phyloP scores from a whole-genome alignment of 53 echinoderm and acorn worm species.

The Temnopleurus reevesii region DNA sequence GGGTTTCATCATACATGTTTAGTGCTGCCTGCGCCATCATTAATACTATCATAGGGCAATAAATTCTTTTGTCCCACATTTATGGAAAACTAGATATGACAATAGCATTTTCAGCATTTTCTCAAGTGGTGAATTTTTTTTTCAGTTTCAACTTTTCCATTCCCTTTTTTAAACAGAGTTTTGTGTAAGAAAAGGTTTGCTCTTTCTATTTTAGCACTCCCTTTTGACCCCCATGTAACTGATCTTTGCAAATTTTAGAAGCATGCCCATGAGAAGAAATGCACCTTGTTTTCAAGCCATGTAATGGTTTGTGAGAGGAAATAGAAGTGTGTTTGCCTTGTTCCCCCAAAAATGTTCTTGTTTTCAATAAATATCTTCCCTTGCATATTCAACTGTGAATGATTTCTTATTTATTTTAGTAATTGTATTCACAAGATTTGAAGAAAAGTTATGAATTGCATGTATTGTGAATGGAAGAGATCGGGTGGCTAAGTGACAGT shows the following conservation, averaged over 20 bases:
- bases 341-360: not conserved
- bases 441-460: too few species aligned
- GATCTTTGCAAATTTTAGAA: not conserved
- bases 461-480: too few species aligned
- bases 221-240: slow-evolving; percentile 35
- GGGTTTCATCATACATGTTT: not conserved
- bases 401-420: too few species aligned
- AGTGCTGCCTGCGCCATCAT: slow-evolving; percentile 40
- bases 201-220: not conserved
- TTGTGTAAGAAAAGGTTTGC: not conserved
- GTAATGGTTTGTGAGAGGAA: not conserved
- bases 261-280: slow-evolving; percentile 40
- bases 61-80: too few species aligned
- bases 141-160: not conserved
- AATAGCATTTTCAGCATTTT: not conserved
- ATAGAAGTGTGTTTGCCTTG: not conserved
- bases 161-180: too few species aligned
- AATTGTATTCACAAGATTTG: too few species aligned
- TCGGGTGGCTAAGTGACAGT: too few species aligned
- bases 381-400: too few species aligned
- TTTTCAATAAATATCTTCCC: slow-evolving; percentile 1
- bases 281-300: not conserved
- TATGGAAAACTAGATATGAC: too few species aligned
- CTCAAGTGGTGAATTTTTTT: not conserved
- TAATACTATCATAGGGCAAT: not conserved